Conservation (phyloP, 2,797 vertebrate genomes). For the Odontamblyopus lacepedii region DNA sequence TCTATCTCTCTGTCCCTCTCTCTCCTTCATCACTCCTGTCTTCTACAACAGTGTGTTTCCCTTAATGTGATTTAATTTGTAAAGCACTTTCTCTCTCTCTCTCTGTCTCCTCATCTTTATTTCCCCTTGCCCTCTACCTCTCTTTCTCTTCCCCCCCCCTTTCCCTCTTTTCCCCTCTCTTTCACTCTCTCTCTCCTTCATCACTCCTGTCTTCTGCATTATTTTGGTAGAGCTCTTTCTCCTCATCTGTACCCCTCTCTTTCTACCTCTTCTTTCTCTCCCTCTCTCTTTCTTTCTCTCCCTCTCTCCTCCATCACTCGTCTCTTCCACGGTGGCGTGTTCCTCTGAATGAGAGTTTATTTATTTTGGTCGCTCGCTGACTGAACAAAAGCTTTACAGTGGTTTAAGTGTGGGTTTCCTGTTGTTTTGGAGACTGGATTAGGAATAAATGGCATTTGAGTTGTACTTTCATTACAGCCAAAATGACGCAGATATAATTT, state of each 20-base stretch:
- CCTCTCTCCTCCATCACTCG: not conserved
- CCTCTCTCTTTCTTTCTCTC: too few relatives aligned
- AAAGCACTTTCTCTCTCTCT: not conserved
- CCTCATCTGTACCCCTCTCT: not conserved
- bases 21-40: not conserved
- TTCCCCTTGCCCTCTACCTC: not conserved
- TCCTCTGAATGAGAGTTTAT: constrained; percentile 6
- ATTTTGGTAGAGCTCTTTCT: too few relatives aligned
- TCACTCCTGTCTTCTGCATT: not conserved
- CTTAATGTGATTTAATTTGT: too few relatives aligned
- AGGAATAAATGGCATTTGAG: not conserved
- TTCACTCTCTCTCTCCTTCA: not conserved
- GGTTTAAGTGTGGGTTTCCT: not conserved
- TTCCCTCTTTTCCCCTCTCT: not conserved
- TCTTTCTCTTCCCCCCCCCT: not conserved
- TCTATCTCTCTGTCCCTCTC: not conserved
- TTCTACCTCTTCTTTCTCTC: not conserved
- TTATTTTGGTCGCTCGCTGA: not conserved
- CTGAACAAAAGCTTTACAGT: not conserved
- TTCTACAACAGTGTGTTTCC: not conserved
- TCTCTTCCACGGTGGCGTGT: not conserved
- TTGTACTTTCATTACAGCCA: not conserved
- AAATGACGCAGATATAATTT: not conserved
- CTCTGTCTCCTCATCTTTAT: not conserved
- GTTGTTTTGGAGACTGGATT: not conserved